phyloP scores from a whole-genome alignment of 1,140 invertebrate species.

The Drosophila repleta region DNA sequence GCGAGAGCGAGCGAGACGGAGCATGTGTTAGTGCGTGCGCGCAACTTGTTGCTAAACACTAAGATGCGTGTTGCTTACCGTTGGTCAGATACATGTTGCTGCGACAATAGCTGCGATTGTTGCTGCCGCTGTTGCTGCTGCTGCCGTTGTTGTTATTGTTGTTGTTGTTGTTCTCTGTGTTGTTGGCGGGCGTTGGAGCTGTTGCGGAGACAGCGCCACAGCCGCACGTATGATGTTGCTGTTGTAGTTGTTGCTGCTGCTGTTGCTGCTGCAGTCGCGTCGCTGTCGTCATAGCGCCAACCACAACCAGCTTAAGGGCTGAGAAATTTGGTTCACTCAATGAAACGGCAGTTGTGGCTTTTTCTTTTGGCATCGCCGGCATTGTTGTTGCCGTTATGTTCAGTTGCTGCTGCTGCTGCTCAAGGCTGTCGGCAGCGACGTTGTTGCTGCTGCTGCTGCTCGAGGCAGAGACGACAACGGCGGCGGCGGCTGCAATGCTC shows the following conservation, averaged over 20 bases:
- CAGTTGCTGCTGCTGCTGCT: conserved; percentile 49
- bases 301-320: conserved; percentile 61
- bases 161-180: conserved; percentile 36
- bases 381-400: conserved; percentile 63
- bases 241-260: conserved; percentile 47
- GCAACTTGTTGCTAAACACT: conserved; percentile 55
- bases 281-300: conserved; percentile 53
- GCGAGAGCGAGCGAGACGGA: conserved; percentile 25
- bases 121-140: conserved; percentile 47
- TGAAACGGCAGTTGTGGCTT: conserved; percentile 75
- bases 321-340: conserved; percentile 69
- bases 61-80: conserved; percentile 50
- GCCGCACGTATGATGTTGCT: conserved; percentile 48
- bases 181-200: conserved; percentile 27
- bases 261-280: conserved; percentile 50
- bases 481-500: conserved; percentile 56
- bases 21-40: background rate
- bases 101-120: conserved; percentile 39
- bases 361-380: conserved; percentile 84
- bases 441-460: conserved; percentile 45
- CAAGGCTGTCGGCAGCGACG: conserved; percentile 33
- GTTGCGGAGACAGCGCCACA: conserved; percentile 58
- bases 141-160: conserved; percentile 40
- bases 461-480: conserved; percentile 54
- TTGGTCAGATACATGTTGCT: conserved; percentile 72